Base-by-base conservation (phyloP, 2,888 invertebrate genomes). In the Microctonus brassicae region DNA sequence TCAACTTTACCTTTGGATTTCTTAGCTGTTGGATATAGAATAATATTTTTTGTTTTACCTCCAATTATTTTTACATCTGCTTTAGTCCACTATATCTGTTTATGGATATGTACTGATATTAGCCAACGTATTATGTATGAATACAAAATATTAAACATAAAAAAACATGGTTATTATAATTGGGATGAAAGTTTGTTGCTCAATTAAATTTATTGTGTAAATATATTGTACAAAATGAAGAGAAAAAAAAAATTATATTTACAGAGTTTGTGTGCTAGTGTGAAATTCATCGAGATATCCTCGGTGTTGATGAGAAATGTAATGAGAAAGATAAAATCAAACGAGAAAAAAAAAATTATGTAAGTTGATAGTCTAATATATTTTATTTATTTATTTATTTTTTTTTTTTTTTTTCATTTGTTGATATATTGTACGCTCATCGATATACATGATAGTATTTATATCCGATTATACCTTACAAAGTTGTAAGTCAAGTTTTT, bases 1-100 rank as follows among this genome's bases (percentile, higher is more conserved):
- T 82, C 78, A 80, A 82, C 81, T 80, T 81, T 77, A 76, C 47
- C 29, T 34, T 24, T 17, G n/a, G 20, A 58, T 17, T 58, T 20
- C 33, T 33, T 58, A 58, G 33, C 33, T 17, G 33, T n/a, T 47
- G n/a, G n/a, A 22, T 22, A 55, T 22, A 55, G 20, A 34, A 33
- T 11, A 13, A 9, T 58, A n/a, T 34, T 26, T 33, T 17, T 33
- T 29, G 17, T 33, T 29, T 4, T 7, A 1, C 17, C n/a, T 26
- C 26, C 57, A 26, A 57, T 57, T 26, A 24, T 57, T 47, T 17
- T 57, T 57, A 13, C 26, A 57, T 10, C 13, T 9, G 5, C 26
- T 13, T 24, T 26, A 3, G 47, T 26, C 24, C 47, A 17, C 20
- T 17, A 47, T 62, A 39, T 24, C 24, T 62, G 24, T 29, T n/a